phyloP scores from a whole-genome alignment of 2,797 vertebrate species.

The Arrhamphus sclerolepis region DNA sequence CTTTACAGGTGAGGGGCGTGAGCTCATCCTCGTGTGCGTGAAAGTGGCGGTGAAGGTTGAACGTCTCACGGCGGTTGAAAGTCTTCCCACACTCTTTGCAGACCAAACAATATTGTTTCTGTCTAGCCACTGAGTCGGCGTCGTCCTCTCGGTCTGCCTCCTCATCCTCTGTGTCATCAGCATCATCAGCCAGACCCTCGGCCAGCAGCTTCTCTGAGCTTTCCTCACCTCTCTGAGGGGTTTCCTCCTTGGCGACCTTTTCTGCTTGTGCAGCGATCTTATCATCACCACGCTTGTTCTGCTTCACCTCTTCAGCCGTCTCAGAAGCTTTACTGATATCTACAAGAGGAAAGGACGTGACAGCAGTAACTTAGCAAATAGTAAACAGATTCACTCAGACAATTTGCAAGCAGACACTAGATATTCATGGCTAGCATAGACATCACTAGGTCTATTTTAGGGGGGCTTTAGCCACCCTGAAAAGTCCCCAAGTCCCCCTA shows the following conservation, averaged over 20 bases:
- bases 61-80: slow-evolving; percentile 81
- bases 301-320: slow-evolving; percentile 25
- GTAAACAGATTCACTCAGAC: background rate
- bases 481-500: too few relatives aligned
- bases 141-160: slow-evolving; percentile 12
- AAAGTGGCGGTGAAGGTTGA: slow-evolving; percentile 84
- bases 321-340: slow-evolving; percentile 27
- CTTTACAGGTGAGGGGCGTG: slow-evolving; percentile 81
- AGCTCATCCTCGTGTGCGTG: slow-evolving; percentile 82
- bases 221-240: background rate
- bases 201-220: slow-evolving; percentile 8
- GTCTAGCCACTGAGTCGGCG: slow-evolving; percentile 36
- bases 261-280: slow-evolving; percentile 15
- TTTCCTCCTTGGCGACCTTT: background rate
- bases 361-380: slow-evolving; percentile 18
- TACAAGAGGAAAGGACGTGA: slow-evolving; percentile 38
- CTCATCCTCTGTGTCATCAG: slow-evolving; percentile 24
- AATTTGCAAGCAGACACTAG: background rate
- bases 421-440: too few relatives aligned
- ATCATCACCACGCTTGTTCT: slow-evolving; percentile 16
- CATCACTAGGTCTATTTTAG: too few relatives aligned
- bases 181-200: slow-evolving; percentile 6
- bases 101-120: slow-evolving; percentile 65
- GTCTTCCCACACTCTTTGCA: slow-evolving; percentile 82
- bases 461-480: too few relatives aligned